Conservation (phyloP, 2,797 vertebrate species). For the Heteromormyrus szaboi region DNA sequence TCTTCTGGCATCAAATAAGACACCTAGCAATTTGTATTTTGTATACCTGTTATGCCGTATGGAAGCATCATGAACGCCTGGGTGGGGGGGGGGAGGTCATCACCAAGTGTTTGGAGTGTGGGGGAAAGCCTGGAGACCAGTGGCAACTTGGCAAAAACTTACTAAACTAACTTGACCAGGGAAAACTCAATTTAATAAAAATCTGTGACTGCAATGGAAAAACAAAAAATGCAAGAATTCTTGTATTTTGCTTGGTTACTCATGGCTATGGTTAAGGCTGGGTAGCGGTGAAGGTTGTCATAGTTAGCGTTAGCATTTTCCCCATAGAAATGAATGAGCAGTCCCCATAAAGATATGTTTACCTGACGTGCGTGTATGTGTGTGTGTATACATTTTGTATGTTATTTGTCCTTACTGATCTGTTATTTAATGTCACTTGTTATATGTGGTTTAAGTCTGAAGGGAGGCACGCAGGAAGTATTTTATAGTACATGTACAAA, state of each 20-base stretch:
- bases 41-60: neutral
- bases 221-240: neutral
- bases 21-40: neutral
- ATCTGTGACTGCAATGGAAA: neutral
- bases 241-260: neutral
- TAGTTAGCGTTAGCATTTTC: neutral
- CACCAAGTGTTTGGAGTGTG: neutral
- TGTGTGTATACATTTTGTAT: neutral
- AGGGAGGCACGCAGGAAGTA: neutral
- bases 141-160: neutral
- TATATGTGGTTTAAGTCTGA: neutral
- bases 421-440: neutral
- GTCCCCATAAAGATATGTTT: neutral
- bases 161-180: too few species aligned
- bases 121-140: neutral
- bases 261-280: neutral
- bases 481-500: neutral
- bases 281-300: neutral
- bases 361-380: neutral
- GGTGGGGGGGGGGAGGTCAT: neutral
- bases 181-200: neutral
- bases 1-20: neutral
- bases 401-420: neutral
- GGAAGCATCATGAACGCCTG: neutral
- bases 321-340: neutral